Evolutionary conservation across 2,797 vertebrate genomes (phyloP).

Genomic region (Limnodromus scolopaceus): DNA sequence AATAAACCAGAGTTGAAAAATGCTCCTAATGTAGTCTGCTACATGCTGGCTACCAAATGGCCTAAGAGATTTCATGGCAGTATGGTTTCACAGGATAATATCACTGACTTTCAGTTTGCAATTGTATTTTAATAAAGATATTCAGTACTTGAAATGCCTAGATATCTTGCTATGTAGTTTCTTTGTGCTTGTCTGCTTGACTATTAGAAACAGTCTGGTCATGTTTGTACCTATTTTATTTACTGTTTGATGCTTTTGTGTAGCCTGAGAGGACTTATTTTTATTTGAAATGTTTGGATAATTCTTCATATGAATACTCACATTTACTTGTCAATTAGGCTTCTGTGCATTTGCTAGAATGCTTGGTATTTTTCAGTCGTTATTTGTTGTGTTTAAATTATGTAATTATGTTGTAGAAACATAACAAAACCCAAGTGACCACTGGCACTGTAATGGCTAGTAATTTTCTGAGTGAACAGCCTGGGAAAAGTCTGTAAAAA

Average conservation of each 20-base stretch:
- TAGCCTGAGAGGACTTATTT: background rate
- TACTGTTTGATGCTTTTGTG: background rate
- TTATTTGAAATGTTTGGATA: background rate
- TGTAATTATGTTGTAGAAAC: background rate
- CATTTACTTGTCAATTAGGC: background rate
- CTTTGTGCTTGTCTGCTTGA: background rate
- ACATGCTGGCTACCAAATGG: background rate
- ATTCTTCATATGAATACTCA: background rate
- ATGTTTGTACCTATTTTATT: background rate
- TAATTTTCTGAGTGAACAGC: background rate
- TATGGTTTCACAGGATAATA: background rate
- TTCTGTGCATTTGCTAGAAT: background rate
- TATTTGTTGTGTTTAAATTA: background rate
- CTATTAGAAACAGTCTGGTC: background rate
- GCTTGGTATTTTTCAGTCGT: background rate
- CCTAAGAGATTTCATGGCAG: background rate
- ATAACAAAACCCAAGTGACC: background rate
- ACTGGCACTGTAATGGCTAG: background rate
- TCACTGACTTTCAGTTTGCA: background rate
- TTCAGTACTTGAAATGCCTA: background rate
- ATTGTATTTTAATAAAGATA: background rate
- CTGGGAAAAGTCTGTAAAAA: background rate
- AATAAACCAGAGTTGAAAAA: background rate
- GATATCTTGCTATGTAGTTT: background rate
- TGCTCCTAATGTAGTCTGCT: background rate